phyloP scores from a whole-genome alignment of 2,113 vertebrate species.

The Ageneiosus marmoratus region DNA sequence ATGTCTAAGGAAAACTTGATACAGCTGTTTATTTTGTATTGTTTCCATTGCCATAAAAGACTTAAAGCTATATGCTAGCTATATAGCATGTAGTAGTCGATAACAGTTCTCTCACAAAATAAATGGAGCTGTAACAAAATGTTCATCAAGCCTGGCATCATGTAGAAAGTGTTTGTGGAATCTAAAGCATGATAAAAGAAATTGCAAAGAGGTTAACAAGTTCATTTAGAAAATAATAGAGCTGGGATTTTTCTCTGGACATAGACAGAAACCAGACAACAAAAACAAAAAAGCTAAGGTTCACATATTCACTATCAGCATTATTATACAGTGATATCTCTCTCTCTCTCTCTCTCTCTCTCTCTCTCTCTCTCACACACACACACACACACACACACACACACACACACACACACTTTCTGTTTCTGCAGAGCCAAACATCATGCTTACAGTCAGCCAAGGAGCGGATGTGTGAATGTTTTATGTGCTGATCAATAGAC shows the following conservation, averaged over 20 bases:
- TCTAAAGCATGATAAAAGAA: neutral
- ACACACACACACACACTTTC: neutral
- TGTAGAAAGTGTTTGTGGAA: neutral
- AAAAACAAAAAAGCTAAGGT: neutral
- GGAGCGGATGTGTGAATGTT: neutral
- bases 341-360: slow-evolving; percentile 12
- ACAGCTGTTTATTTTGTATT: too few relatives aligned
- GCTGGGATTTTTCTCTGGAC: slow-evolving; percentile 7
- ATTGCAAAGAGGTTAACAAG: neutral
- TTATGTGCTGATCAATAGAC: slow-evolving; percentile 1
- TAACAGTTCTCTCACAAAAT: neutral
- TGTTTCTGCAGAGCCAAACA: neutral
- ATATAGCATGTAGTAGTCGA: too few relatives aligned
- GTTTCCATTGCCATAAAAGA: too few relatives aligned
- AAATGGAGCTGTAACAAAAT: neutral
- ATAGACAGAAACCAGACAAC: neutral
- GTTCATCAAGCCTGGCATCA: neutral
- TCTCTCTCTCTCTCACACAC: neutral
- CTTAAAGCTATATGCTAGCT: too few relatives aligned
- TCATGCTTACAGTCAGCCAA: neutral
- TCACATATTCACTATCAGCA: neutral
- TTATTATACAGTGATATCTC: slow-evolving; percentile 3
- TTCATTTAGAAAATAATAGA: neutral
- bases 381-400: slow-evolving; percentile 8
- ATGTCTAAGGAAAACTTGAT: too few relatives aligned